Percentiles rank a stretch among this genome's conserved stretches.
Conservation (phyloP, 2,888 invertebrate genomes). For the Antitype chi region DNA sequence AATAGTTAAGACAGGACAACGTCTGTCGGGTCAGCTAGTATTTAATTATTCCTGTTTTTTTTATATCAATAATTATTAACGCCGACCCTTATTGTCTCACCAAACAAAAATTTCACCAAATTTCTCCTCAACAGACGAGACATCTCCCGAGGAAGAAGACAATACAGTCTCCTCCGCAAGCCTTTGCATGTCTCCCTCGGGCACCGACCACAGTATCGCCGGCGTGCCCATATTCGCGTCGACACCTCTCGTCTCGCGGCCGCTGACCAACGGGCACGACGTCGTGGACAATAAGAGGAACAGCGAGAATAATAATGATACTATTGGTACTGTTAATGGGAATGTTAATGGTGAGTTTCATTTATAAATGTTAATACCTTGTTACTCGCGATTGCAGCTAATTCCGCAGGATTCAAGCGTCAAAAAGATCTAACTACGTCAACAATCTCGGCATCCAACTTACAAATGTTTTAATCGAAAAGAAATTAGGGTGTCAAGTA, state of each 20-base stretch:
- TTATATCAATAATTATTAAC: neutral
- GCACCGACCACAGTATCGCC: constrained; percentile 63
- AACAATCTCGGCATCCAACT: neutral
- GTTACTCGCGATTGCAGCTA: neutral
- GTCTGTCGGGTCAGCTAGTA: too few species aligned
- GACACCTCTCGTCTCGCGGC: constrained; percentile 68
- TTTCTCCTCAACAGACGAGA: constrained; percentile 75
- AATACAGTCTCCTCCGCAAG: constrained; percentile 86
- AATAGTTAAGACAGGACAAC: too few species aligned
- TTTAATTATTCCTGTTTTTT: neutral
- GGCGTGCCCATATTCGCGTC: constrained; percentile 77
- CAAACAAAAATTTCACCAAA: neutral
- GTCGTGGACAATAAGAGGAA: constrained; percentile 69
- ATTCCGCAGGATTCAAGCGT: neutral
- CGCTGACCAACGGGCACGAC: constrained; percentile 78
- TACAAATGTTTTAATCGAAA: neutral
- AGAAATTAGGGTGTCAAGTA: neutral
- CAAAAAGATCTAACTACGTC: neutral
- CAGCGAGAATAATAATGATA: constrained; percentile 72
- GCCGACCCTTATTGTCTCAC: neutral
- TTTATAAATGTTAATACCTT: neutral
- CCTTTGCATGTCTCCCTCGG: constrained; percentile 83
- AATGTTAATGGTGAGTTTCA: constrained; percentile 80
- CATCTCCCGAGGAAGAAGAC: constrained; percentile 81
- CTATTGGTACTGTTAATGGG: constrained; percentile 69